Base-by-base conservation (phyloP, 2,888 invertebrate genomes). In the Phrixothrix hirtus region DNA sequence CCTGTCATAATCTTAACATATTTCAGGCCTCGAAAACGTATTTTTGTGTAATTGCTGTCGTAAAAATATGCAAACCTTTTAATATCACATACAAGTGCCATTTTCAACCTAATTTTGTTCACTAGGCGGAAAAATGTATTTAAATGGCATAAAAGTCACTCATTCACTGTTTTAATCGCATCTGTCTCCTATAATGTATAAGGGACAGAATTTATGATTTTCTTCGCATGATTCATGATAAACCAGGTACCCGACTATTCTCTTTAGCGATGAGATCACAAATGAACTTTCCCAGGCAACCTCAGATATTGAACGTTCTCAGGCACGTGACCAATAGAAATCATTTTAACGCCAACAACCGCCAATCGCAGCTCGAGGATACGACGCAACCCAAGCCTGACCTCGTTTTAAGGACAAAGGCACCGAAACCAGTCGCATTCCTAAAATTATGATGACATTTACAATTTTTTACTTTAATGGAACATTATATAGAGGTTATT, bases 41-140 rank as follows among this genome's bases (percentile, higher is more conserved):
- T 59, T 63, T 36, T 64, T 64, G 61, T 65, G 63, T 63, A 67
- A 67, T 71, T 65, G 69, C 60, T 66, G 66, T 72, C 69, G 72
- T 71, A 75, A 75, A 75, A 75, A 73, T 71, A 74, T 72, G 71
- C 76, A 75, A 76, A 76, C 76, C 76, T 76, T 76, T 72, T 70
- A 60, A 68, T 66, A 71, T 75, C 76, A 76, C 76, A 75, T 74
- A 75, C 74, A 72, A 75, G 73, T 69, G 76, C 76, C 76, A 76
- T 75, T 73, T 69, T 72, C 64, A 69, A 69, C 70, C 71, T 73
- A 75, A 73, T 71, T 69, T 73, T 69, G 71, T 61, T 75, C 75
- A 75, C 75, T 75, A 73, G 71, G 71, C 72, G 72, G 74, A 73
- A 72, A 70, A 71, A 61, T 67, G 63, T 72, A 69, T 71, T 71